Evolutionary conservation across 2,797 vertebrate genomes (phyloP).

Genomic region (Hoplostethus atlanticus): DNA sequence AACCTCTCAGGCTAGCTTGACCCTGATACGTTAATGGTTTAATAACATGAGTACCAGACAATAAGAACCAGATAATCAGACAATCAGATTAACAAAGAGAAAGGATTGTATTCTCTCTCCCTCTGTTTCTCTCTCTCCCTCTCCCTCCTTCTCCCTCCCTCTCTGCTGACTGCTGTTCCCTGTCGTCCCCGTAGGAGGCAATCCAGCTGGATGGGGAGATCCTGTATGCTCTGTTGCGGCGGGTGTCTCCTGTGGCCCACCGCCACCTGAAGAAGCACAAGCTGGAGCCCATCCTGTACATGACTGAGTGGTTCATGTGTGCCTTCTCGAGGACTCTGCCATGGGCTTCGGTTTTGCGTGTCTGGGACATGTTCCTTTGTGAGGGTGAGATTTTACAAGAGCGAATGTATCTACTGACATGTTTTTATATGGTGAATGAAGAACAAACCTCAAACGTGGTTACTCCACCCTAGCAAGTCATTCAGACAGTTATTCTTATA

Average conservation of each 20-base stretch:
- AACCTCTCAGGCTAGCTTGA: conserved; percentile 11
- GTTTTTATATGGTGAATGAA: too few relatives aligned
- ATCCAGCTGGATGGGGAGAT: conserved; percentile 98
- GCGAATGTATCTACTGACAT: not conserved
- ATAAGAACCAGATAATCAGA: conserved; percentile 41
- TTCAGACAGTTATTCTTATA: too few relatives aligned
- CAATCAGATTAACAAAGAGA: conserved; percentile 57
- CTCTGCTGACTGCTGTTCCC: conserved; percentile 21
- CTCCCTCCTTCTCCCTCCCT: not conserved
- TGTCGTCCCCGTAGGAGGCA: conserved; percentile 87
- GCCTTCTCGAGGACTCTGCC: conserved; percentile 96
- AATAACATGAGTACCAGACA: conserved; percentile 38
- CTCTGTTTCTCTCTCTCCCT: not conserved
- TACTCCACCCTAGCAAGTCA: too few relatives aligned
- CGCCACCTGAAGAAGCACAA: conserved; percentile 95
- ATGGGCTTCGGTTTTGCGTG: conserved; percentile 94
- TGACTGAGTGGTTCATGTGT: conserved; percentile 99
- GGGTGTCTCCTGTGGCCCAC: conserved; percentile 89
- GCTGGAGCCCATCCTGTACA: conserved; percentile 96
- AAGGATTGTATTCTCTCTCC: not conserved
- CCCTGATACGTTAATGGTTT: conserved; percentile 27
- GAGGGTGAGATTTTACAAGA: conserved; percentile 87
- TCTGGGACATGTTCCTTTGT: conserved; percentile 99
- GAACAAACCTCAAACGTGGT: too few relatives aligned
- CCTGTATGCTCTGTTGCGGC: conserved; percentile 91